Evolutionary conservation across 2,888 invertebrate species (phyloP), one percentile per base, ranked within the genome.

Genomic region (Syrista parreyssii): DNA sequence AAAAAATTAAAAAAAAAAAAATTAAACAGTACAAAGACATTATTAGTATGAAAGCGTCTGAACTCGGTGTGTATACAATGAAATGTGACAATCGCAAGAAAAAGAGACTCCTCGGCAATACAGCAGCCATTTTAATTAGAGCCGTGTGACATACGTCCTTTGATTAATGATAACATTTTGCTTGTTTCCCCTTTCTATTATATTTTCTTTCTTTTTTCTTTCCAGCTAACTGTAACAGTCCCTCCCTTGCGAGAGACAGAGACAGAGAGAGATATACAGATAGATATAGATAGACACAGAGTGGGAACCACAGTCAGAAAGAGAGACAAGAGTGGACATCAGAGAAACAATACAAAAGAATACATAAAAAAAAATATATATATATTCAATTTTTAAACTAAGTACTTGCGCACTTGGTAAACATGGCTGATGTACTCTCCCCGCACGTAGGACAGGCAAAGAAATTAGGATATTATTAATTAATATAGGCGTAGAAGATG

Each of bases 361-460:
- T 40, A 15, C 33, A 33, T 15, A 40, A 12, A 36, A 15, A 40
- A 15, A 40, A 15, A 36, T 36, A 36, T 12, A 40, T 40, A 15
- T 40, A 40, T 15, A 40, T 15, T 36, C 15, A 40, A 40, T 15
- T 15, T 40, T 40, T 40, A 0, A 40, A 15, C 15, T 40, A 40
- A 40, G 15, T 40, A 40, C 15, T 40, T 40, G 40, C 40, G 40
- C 40, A 40, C 40, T 40, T 40, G 40, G 40, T 40, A 40, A 40
- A 40, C 40, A 40, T 40, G 40, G 40, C 40, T 40, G 40, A 40
- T 40, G 15, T 90, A 88, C 87, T 88, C 88, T 91, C 87, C 89
- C 89, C 90, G 90, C 91, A 87, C 88, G 88, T 90, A 90, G 89
- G 89, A 89, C 86, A 89, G 86, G 82, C 84, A 83, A 82, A 79